Evolutionary conservation across 2,113 vertebrate genomes (phyloP).

Genomic region (Bubo bubo): DNA sequence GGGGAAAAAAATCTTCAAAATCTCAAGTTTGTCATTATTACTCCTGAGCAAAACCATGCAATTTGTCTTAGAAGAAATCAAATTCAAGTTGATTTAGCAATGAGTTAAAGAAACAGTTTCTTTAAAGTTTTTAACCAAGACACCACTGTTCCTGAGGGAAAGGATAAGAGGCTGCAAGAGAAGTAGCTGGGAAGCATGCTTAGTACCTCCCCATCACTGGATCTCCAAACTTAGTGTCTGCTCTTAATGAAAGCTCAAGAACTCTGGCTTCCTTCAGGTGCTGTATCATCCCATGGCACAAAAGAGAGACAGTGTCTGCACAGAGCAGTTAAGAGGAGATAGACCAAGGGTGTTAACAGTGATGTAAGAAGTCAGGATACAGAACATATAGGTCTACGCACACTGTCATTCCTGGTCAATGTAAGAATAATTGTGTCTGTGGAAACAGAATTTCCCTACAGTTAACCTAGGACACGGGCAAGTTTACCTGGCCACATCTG

Average conservation of each 20-base stretch:
- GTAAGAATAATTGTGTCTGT: background rate
- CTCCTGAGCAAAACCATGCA: background rate
- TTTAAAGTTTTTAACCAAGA: background rate
- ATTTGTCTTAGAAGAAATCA: background rate
- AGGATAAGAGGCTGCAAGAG: background rate
- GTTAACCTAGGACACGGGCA: background rate
- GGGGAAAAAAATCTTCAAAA: background rate
- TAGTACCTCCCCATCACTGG: background rate
- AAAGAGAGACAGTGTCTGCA: background rate
- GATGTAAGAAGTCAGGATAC: background rate
- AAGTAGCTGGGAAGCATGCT: background rate
- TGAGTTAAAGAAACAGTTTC: background rate
- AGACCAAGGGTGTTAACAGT: background rate
- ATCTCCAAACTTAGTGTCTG: background rate
- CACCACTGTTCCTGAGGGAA: background rate
- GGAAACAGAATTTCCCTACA: background rate
- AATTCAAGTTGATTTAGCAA: background rate
- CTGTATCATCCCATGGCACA: background rate
- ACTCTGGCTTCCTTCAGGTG: background rate
- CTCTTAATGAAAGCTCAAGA: background rate
- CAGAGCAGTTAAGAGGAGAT: background rate
- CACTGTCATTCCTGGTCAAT: rapidly evolving
- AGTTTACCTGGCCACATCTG: background rate
- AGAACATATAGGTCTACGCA: rapidly evolving
- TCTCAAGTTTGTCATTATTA: background rate